Evolutionary conservation across 2,888 invertebrate species (phyloP), one percentile per base, ranked within the genome.

Genomic region (Actias luna): DNA sequence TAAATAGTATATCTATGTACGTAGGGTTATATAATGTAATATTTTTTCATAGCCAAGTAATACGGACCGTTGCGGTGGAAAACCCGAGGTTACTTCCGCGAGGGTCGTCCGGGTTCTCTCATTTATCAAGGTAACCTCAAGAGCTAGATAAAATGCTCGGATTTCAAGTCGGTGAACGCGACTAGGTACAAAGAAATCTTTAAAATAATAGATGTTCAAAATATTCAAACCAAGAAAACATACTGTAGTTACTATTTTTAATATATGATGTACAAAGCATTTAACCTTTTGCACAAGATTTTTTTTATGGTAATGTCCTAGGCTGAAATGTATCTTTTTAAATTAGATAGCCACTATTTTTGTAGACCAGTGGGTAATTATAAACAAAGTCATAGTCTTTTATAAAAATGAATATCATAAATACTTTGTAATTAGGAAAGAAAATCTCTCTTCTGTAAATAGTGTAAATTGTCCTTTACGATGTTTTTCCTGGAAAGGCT

Each of bases 71-170:
- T 75, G 71, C 73, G 69, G 75, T 72, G 69, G 75, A 74, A 75
- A 74, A 72, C 71, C 71, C 71, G 75, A 74, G 67, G 70, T 74
- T 69, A 70, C 75, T 75, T 78, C 71, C 72, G 75, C 72, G 66
- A 67, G 69, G 76, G 74, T 69, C 66, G 70, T 67, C 67, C 70
- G 74, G 72, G 73, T 72, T 77, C 76, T 74, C 73, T 76, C 78
- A 80, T 82, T 82, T 82, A 81, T 82, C 77, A 80, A 75, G 66
- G 71, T 73, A 82, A 76, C 81, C 80, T 77, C 80, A 78, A 75
- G 79, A 82, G 82, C 78, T 76, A 78, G 82, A 83, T 83, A 83
- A 82, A 83, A 80, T 73, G 74, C 68, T 70, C 64, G 81, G 80
- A 78, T 80, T 78, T 65, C 64, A 72, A 66, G 46, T 65, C 72